Percentiles rank a stretch among this genome's conserved stretches.
phyloP scores from a whole-genome alignment of 2,888 invertebrate genomes.

The Tetragnatha montana region DNA sequence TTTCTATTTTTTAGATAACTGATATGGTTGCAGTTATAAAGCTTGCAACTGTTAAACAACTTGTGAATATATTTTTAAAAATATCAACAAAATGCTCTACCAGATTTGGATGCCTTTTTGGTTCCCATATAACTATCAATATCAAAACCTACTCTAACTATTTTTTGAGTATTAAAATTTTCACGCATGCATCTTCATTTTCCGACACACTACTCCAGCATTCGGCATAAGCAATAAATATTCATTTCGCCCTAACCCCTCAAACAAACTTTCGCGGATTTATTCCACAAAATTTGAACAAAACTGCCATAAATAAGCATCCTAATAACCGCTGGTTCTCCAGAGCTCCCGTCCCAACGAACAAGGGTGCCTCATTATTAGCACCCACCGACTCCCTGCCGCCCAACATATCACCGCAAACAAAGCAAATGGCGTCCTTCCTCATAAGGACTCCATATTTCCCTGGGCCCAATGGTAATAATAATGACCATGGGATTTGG shows the following conservation, averaged over 20 bases:
- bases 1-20: too few relatives aligned
- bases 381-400: constrained; percentile 10
- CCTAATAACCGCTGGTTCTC: neutral
- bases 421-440: constrained; percentile 1
- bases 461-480: neutral
- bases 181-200: too few relatives aligned
- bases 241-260: neutral
- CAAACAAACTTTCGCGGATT: neutral
- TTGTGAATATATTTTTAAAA: too few relatives aligned
- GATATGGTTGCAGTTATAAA: too few relatives aligned
- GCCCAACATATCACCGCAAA: constrained; percentile 25
- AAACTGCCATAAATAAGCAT: neutral
- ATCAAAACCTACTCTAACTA: too few relatives aligned
- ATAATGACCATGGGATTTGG: neutral
- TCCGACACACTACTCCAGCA: too few relatives aligned
- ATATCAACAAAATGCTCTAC: too few relatives aligned
- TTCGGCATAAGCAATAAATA: neutral
- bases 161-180: too few relatives aligned
- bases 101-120: too few relatives aligned
- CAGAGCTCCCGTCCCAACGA: neutral
- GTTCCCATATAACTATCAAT: too few relatives aligned
- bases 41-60: too few relatives aligned
- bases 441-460: neutral
- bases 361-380: neutral
- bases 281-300: neutral